Evolutionary conservation across 2,113 vertebrate species (phyloP), one percentile per base, ranked within the genome.

Genomic region (Chlorocebus sabaeus): DNA sequence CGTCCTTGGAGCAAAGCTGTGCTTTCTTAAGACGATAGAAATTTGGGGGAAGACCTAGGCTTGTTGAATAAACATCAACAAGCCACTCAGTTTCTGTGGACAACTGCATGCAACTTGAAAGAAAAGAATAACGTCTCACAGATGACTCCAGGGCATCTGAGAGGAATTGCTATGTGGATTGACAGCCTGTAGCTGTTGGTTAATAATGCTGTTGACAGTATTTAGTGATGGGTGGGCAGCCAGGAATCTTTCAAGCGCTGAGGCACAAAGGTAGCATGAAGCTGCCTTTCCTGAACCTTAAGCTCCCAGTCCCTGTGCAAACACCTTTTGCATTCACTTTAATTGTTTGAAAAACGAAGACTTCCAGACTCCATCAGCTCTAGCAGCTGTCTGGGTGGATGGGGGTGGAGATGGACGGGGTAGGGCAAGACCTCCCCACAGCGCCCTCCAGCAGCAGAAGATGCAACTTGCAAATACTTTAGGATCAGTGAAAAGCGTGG

Each of bases 311-410:
- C 40, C 45, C 68, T 68, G 32, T 43, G 81, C 48, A 95, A 93
- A 96, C 61, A 78, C 76, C 70, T 96, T 90, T 90, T 16, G 22
- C n/a, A 35, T 68, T 88, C 72, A 16, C 64, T 90, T 72, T 81
- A 80, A 91, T 79, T 94, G 30, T 96, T 97, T 93, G 79, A 55
- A 40, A 96, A 96, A 76, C 13, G n/a, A 11, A 81, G 86, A 88
- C 83, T 84, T 95, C 32, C 11, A 1, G 78, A 57, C 79, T 95
- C 89, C 78, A 50, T 23, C 48, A 50, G n/a, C 87, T 83, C 35
- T 30, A 59, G 67, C 76, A 79, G 55, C 50, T 78, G 38, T 68
- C 73, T 78, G 67, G 52, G 22, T 73, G 57, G 84, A 38, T 40
- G 14, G 11, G 32, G 32, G 52, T 35, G 14, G 84, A 25, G 20